Evolutionary conservation across 2,888 invertebrate genomes (phyloP), one percentile per base, ranked within the genome.

Genomic region (Latrodectus hesperus): DNA sequence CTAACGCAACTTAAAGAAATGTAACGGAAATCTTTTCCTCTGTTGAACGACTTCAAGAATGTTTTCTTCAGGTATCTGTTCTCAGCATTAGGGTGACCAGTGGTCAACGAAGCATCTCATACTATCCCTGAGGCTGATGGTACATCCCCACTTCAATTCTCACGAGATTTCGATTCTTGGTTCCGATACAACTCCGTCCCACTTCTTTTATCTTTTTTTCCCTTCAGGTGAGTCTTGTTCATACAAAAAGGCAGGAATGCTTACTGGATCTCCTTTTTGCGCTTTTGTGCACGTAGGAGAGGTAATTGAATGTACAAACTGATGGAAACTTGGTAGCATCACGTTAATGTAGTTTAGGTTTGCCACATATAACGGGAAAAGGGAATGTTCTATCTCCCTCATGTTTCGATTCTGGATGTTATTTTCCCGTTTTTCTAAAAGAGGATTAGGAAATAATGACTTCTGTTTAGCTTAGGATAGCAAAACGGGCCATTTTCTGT

Each of bases 231-330:
- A 55, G 55, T 26, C 51, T 51, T 64, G 51, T 17, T n/a, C 65
- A 76, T 65, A 12, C 75, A 75, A 64, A 65, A 38, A 75, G 64
- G 53, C 14, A 9, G 64, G 53, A 12, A 68, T 22, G 67, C 65
- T 22, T 16, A 49, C 65, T 49, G 17, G 2, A 0, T 38, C 38
- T 38, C 76, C 5, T 71, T 72, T 49, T 71, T 79, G 52, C 22
- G 17, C 70, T 68, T 17, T 9, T 17, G 17, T 14, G 60, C 16
- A 38, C 26, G 74, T 26, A 64, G 60, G 17, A 11, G 26, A 38
- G 22, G 82, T 82, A 82, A 82, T 84, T 84, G 83, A 76, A 84
- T 84, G 83, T 76, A 64, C 83, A 84, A 84, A 84, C 83, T 71
- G 68, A 38, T 53, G 75, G 75, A 82, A 38, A 70, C 68, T 68